Evolutionary conservation across 2,113 vertebrate species (phyloP), one percentile per base, ranked within the genome.

Genomic region (Marmota monax): DNA sequence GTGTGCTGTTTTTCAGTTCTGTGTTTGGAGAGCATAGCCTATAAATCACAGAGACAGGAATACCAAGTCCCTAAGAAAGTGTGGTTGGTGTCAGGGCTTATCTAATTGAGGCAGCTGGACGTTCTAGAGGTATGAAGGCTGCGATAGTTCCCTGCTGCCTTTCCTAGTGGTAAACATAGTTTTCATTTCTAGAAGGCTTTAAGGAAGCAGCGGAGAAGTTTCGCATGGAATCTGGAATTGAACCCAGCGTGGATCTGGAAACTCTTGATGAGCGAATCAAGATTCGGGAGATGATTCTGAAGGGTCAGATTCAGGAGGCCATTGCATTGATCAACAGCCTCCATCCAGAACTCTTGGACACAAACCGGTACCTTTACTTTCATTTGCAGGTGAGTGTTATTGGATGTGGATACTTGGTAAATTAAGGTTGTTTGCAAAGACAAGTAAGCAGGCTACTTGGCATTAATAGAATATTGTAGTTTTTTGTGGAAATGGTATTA

Each of bases 191-290:
- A 99, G 99, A 99, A 98, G 99, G 99, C 23, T 99, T 99, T 97
- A 99, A 99, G 97, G 99, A 99, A 97, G 99, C 99, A 69, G 99
- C 99, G 0, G 99, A 99, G 98, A 99, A 99, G 93, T 99, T 99
- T 97, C 99, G 99, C 23, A 99, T 99, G 99, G 99, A 99, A 98
- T 99, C 99, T 51, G 99, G 99, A 84, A 99, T 99, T 63, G 99
- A 99, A 96, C 99, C 99, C 13, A 99, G 99, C 9, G 99, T 99
- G 92, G 99, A 99, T 93, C 98, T 99, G 96, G 99, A 99, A 97
- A 99, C 99, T 2, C 98, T 99, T 0, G 99, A 99, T 96, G 99
- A 99, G 98, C 99, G 99, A 94, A 99, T 99, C 98, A 99, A 99
- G 96, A 99, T 99, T 85, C 98, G 99, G 6, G 99, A 99, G 98